Evolutionary conservation across 2,113 vertebrate species (phyloP).

Genomic region (Trinectes maculatus): DNA sequence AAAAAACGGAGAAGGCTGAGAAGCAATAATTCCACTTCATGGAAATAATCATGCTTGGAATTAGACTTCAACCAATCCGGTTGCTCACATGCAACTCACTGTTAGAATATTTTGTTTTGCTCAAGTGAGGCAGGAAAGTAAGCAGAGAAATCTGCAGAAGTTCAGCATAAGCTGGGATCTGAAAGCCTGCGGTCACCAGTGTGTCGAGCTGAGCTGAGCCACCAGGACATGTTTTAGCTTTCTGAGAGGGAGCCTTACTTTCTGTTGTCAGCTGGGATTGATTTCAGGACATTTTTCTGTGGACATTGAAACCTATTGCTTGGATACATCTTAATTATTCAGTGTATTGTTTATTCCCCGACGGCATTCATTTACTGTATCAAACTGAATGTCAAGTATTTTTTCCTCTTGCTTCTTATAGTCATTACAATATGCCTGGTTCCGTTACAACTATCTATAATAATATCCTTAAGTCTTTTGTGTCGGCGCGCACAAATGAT

Average conservation of each 20-base stretch:
- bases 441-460: slow-evolving; percentile 68
- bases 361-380: slow-evolving; percentile 61
- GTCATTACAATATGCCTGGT: slow-evolving; percentile 64
- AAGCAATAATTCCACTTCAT: slow-evolving; percentile 49
- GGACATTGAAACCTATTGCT: slow-evolving; percentile 70
- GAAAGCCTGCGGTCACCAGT: slow-evolving; percentile 59
- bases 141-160: slow-evolving; percentile 62
- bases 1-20: slow-evolving; percentile 27
- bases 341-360: slow-evolving; percentile 66
- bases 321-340: slow-evolving; percentile 70
- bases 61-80: slow-evolving; percentile 36
- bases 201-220: slow-evolving; percentile 49
- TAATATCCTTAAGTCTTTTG: slow-evolving; percentile 75
- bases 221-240: slow-evolving; percentile 63
- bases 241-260: slow-evolving; percentile 48
- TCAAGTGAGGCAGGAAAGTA: slow-evolving; percentile 62
- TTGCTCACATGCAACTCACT: slow-evolving; percentile 29
- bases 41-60: slow-evolving; percentile 27
- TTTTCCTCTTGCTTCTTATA: slow-evolving; percentile 42
- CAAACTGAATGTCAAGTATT: slow-evolving; percentile 52
- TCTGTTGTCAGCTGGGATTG: slow-evolving; percentile 67
- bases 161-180: slow-evolving; percentile 63
- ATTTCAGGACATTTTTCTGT: slow-evolving; percentile 68
- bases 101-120: slow-evolving; percentile 48
- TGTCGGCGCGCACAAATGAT: slow-evolving; percentile 64